These are phyloP conservation scores for Epizoanthus ramosus DNA, from an alignment of 92 coral and sea anemone species.

Conservation along the genomic window DNA sequence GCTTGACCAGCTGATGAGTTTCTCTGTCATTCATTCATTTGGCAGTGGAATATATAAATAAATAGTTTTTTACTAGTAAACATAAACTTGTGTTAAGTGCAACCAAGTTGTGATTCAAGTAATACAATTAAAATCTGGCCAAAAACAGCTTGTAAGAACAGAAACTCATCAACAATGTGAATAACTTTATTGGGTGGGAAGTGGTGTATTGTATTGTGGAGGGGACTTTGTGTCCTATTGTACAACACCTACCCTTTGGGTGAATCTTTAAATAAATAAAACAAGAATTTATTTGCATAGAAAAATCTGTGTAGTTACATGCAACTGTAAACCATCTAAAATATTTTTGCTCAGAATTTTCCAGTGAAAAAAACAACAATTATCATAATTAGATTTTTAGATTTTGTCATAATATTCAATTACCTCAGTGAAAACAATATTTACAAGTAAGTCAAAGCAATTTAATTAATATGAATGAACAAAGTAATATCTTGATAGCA, in stretches of 20 bases:
- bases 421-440: slow-evolving; percentile 16
- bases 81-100: slow-evolving; percentile 18
- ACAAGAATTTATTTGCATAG: slow-evolving; percentile 2
- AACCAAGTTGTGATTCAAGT: slow-evolving; percentile 13
- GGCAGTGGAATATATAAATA: slow-evolving; percentile 10
- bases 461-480: background rate
- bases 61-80: slow-evolving; percentile 8
- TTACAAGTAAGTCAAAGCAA: slow-evolving; percentile 13
- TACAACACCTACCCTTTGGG: too few relatives aligned
- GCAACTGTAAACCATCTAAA: slow-evolving; percentile 8
- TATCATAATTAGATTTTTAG: background rate
- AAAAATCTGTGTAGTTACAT: background rate
- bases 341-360: slow-evolving; percentile 14
- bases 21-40: slow-evolving; percentile 16
- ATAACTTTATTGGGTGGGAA: too few relatives aligned
- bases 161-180: too few relatives aligned
- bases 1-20: slow-evolving; percentile 13
- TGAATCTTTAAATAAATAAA: too few relatives aligned
- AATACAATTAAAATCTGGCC: background rate
- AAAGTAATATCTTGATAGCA: slow-evolving; percentile 16
- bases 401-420: background rate
- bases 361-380: slow-evolving; percentile 9
- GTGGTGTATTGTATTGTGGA: too few relatives aligned
- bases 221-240: too few relatives aligned
- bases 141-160: too few relatives aligned